Evolutionary conservation across 1,140 invertebrate genomes (phyloP), one percentile per base, ranked within the genome.

Genomic region (Lethrus apterus): DNA sequence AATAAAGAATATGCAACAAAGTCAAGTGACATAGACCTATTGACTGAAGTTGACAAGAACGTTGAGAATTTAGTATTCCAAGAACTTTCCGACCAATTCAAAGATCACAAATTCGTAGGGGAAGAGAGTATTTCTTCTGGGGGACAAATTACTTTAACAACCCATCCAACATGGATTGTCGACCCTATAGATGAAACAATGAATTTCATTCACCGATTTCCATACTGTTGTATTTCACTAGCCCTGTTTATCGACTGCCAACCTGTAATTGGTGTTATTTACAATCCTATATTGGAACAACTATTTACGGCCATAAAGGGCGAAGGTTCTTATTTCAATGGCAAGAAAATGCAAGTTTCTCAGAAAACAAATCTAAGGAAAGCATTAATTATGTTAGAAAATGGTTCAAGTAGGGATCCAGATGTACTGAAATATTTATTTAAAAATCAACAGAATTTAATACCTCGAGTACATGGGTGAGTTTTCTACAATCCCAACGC

Each of bases 101-200:
- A 92, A 1, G 75, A 80, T 50, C 94, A 98, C 63, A 86, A 82
- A 64, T 98, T 98, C 66, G 98, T 99, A 58, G 96, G 94, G 1
- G 96, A 99, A 72, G 96, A 99, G 69, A 80, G 83, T 3, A 82
- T 81, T 18, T 76, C 84, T 42, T 72, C 69, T 8, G 84, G 81
- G 17, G 69, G 70, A n/a, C 84, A 87, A 64, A 76, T 80, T 48
- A 71, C 80, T 46, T 68, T 96, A 9, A 95, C 92, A 1, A 80
- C 94, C 66, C 78, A 76, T 10, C 94, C 94, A 7, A 99, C 95
- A 5, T 99, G 95, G 95, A 90, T 99, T 42, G 96, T 99, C 47
- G 96, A 93, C 70, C 89, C 88, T 0, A 80, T 92, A 3, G 89
- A 93, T 68, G 89, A 89, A 4, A 93, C 90, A 0, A 84, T 92